Percentiles rank a stretch among this genome's conserved stretches.
Conservation (phyloP, 1,140 invertebrate species). For the Pseudomyrmex flavicornis region DNA sequence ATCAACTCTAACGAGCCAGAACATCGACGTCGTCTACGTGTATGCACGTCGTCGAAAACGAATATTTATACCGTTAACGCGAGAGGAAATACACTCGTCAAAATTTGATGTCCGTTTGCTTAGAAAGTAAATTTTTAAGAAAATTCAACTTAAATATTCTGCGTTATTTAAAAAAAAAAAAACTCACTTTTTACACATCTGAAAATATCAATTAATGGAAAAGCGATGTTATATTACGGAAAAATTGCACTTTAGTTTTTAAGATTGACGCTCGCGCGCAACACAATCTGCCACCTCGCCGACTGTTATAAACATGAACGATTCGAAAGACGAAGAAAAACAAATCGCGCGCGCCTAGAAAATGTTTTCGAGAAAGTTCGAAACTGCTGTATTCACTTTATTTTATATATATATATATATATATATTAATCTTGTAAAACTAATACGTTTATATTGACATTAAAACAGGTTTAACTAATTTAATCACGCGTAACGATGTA, state of each 20-base stretch:
- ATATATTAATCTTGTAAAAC: not conserved
- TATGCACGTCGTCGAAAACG: not conserved
- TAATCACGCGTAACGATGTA: no score
- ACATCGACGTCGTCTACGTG: not conserved
- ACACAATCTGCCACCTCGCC: slow-evolving; percentile 11
- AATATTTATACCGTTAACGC: not conserved
- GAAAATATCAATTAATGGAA: slow-evolving; percentile 39
- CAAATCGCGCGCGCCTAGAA: slow-evolving; percentile 14
- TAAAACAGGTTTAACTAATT: no score
- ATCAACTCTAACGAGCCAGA: slow-evolving; percentile 16
- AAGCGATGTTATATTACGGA: not conserved
- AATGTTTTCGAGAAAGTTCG: not conserved
- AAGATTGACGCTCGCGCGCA: not conserved
- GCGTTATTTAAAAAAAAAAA: no score
- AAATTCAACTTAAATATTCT: not conserved
- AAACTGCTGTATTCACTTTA: not conserved
- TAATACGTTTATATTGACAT: no score
- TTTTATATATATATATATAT: no score
- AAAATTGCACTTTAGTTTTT: slow-evolving; percentile 7
- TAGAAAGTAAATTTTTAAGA: not conserved
- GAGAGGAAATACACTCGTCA: not conserved
- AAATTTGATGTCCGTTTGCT: not conserved
- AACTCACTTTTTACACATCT: not conserved
- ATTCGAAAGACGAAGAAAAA: not conserved
- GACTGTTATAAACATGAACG: slow-evolving; percentile 19